Evolutionary conservation across 2,113 vertebrate species (phyloP).

Genomic region (Chionodraco myersi): DNA sequence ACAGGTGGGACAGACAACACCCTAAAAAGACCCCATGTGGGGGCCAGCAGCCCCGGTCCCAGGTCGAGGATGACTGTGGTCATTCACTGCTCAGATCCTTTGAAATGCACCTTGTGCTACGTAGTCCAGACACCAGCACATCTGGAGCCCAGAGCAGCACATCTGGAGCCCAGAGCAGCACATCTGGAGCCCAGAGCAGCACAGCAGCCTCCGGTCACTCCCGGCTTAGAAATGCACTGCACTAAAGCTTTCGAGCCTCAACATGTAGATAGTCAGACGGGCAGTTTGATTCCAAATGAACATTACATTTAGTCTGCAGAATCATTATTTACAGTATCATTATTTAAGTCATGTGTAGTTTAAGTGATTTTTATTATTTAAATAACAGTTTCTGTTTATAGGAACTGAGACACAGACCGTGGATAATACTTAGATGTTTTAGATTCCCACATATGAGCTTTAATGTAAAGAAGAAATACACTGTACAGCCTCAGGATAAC

Average conservation of each 20-base stretch:
- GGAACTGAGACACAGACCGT: neutral
- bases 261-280: conserved; percentile 1
- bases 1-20: conserved; percentile 87
- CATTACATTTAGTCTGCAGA: neutral
- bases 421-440: neutral
- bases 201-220: conserved; percentile 20
- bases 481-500: conserved; percentile 49
- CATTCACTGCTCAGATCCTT: conserved; percentile 75
- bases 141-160: conserved; percentile 61
- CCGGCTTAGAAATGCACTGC: conserved; percentile 21
- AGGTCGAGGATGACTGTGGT: conserved; percentile 79
- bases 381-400: neutral
- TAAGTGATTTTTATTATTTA: neutral
- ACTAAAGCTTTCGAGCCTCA: conserved; percentile 26
- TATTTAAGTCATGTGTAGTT: conserved; percentile 1
- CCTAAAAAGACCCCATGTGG: conserved; percentile 26
- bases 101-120: conserved; percentile 83
- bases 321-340: neutral
- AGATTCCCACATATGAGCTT: neutral
- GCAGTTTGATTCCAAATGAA: neutral
- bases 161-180: conserved; percentile 52
- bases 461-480: neutral
- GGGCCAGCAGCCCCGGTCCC: conserved; percentile 40
- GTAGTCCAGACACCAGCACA: conserved; percentile 72
- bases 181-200: conserved; percentile 34